These are phyloP conservation scores for Todiramphus chloris DNA, from an alignment of 2,113 vertebrate species.

Conservation along the genomic window DNA sequence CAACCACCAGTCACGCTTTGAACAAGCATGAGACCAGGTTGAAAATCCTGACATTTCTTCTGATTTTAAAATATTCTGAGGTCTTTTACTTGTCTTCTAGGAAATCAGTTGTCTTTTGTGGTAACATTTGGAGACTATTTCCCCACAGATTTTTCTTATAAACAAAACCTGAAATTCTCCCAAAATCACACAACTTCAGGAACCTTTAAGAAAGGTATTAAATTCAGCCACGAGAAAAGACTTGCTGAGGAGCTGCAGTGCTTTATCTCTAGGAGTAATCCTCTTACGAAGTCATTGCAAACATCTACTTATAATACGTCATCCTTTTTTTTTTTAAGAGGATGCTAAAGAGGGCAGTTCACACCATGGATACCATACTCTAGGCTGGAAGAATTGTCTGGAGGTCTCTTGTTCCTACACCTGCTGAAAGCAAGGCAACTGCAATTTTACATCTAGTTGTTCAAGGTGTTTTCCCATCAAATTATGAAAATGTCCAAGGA, in stretches of 20 bases:
- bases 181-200: background rate
- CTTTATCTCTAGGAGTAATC: background rate
- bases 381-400: background rate
- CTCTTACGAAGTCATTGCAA: background rate
- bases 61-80: background rate
- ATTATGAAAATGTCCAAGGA: background rate
- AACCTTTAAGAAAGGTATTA: background rate
- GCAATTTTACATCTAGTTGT: background rate
- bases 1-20: background rate
- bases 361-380: background rate
- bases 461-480: background rate
- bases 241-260: background rate
- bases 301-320: background rate
- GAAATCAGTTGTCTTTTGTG: background rate
- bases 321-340: background rate
- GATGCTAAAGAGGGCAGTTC: background rate
- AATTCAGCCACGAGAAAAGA: background rate
- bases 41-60: background rate
- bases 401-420: background rate
- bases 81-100: background rate
- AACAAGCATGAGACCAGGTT: background rate
- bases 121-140: background rate
- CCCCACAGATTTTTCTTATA: background rate
- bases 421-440: background rate
- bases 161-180: background rate